These are phyloP conservation scores for Steromphala cineraria DNA, from an alignment of 2,888 invertebrate species.

Conservation along the genomic window DNA sequence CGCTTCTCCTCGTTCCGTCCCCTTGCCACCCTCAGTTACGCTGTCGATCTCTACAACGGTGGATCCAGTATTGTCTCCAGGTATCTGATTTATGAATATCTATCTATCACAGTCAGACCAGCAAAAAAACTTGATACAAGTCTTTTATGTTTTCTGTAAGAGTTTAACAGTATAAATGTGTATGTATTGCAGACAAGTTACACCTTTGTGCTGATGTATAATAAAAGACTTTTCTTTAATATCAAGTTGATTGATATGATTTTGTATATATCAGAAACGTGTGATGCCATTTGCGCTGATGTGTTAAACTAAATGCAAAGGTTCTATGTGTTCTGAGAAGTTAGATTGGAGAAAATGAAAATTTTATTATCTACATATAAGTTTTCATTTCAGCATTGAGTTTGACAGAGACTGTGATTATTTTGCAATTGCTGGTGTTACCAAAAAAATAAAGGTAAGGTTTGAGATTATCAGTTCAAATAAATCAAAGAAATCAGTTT, in stretches of 20 bases:
- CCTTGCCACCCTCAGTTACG: constrained; percentile 91
- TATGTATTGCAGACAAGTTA: no score
- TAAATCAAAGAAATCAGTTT: neutral
- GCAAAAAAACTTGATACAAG: no score
- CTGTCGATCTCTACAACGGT: constrained; percentile 88
- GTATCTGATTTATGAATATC: constrained; percentile 50
- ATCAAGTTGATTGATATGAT: no score
- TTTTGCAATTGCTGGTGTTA: constrained; percentile 96
- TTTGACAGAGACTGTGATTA: constrained; percentile 97
- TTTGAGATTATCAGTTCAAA: neutral
- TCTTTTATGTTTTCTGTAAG: no score
- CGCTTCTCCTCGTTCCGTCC: constrained; percentile 86
- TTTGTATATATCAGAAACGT: no score
- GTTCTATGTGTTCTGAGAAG: no score
- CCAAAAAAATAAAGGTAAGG: constrained; percentile 89
- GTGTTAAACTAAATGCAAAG: no score
- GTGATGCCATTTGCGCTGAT: no score
- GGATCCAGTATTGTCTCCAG: constrained; percentile 79
- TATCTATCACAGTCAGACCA: neutral
- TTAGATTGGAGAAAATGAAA: no score
- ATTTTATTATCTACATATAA: neutral
- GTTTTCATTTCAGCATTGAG: constrained; percentile 83
- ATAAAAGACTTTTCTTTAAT: no score
- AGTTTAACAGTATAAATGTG: no score
- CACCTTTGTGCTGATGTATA: no score